Base-by-base conservation (phyloP, 1,140 invertebrate species). In the Babylonia areolata region DNA sequence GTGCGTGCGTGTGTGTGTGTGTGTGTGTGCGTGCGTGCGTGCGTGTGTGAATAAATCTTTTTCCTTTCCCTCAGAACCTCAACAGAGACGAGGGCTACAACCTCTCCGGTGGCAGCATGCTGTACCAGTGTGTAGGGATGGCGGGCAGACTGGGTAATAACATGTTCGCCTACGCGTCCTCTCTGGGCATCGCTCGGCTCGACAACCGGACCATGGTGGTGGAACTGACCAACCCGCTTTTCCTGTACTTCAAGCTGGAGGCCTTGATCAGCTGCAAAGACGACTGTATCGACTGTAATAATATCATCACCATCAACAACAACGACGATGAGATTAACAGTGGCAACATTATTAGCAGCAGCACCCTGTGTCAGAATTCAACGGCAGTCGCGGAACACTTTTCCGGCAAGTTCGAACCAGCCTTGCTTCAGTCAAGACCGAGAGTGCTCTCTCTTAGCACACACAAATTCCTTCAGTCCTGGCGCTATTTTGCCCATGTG, bases 401-500 rank as follows among this genome's bases (percentile, higher is more conserved):
- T 0, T 81, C 46, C 80, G 54, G 80, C 80, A 15, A 12, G 46
- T 81, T 81, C 31, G 31, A 31, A 2, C 23, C 23, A 31, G 15
- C 3, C 31, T 51, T 81, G 3, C 20, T 81, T n/a, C 23, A 81
- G 6, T 31, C 33, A 11, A 51, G 37, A n/a, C 33, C 23, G 46
- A 17, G 51, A 11, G 23, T 12, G 15, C 80, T 28, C 17, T 46
- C 37, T 23, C 80, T 51, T 31, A 77, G 35, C 28, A 31, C 42
- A 37, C 42, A 35, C 46, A 0, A n/a, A 40, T 73, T 54, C 73
- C 40, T 69, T 15, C 46, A 80, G 78, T 46, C 54, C 28, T 81
- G 82, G 73, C 33, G 78, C 86, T 73, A 71, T 77, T 39, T 71
- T 35, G 20, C 58, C 23, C 80, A 81, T 31, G 80, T 46, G n/a